A percentile compares a stretch with the other conserved stretches of the same genome.
Evolutionary conservation across 1,140 invertebrate genomes (phyloP).

Genomic region (Drosophila insularis): DNA sequence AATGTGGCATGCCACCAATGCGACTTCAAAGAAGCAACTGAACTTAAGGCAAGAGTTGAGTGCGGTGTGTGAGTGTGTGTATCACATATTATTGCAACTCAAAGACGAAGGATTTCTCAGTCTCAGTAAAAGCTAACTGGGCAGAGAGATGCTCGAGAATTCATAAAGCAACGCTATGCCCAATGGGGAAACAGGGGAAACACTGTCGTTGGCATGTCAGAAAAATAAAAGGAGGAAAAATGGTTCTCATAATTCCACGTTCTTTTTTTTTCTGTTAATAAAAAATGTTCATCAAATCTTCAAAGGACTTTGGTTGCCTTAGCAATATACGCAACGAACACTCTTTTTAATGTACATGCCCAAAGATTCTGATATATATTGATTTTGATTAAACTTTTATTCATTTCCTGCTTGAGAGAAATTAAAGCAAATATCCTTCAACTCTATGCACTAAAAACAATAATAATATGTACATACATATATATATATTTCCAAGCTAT

Average conservation of each 20-base stretch:
- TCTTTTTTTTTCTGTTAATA: neutral
- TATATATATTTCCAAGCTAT: neutral
- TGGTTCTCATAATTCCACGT: neutral
- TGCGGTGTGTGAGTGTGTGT: neutral
- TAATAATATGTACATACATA: neutral
- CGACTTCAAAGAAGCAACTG: neutral
- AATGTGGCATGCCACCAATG: neutral
- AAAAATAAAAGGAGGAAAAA: neutral
- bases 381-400: neutral
- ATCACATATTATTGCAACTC: slow-evolving; percentile 2
- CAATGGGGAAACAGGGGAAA: neutral
- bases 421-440: neutral
- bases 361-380: neutral
- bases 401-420: neutral
- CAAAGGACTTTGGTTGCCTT: slow-evolving; percentile 2
- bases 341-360: neutral
- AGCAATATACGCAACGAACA: neutral
- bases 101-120: neutral
- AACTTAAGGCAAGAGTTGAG: neutral
- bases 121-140: neutral
- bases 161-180: neutral
- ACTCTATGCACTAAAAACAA: too few species aligned
- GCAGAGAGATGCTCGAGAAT: neutral
- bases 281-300: slow-evolving; percentile 4
- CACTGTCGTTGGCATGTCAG: neutral